A percentile compares a stretch with the other conserved stretches of the same genome.
phyloP scores from a whole-genome alignment of 1,140 invertebrate genomes.

The Rhagoletis pomonella region DNA sequence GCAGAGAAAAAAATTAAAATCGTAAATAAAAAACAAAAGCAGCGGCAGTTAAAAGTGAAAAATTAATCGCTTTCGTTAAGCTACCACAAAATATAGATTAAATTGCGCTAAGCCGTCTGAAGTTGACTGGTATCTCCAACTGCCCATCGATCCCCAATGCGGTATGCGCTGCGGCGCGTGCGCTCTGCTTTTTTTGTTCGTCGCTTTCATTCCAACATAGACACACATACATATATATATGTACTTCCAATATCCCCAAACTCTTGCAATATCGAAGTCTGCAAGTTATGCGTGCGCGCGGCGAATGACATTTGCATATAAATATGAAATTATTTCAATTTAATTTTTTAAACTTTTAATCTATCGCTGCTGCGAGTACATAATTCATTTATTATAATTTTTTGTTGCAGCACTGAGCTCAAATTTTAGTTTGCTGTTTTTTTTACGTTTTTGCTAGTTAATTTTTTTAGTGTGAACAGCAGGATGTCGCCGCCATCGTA shows the following conservation, averaged over 20 bases:
- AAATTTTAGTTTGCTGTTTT: slow-evolving; percentile 6
- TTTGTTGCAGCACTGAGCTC: background rate
- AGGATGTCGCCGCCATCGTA: slow-evolving; percentile 8
- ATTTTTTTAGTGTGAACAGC: slow-evolving; percentile 52
- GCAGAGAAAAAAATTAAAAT: background rate
- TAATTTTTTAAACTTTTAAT: slow-evolving; percentile 1
- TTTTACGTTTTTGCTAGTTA: slow-evolving; percentile 4
- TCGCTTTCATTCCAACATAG: too few relatives aligned
- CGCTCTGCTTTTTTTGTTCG: too few relatives aligned
- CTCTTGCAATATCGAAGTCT: too few relatives aligned
- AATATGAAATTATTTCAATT: background rate
- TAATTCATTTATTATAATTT: slow-evolving; percentile 18
- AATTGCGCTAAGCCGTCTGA: background rate
- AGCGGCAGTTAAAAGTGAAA: background rate
- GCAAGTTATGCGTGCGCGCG: too few relatives aligned
- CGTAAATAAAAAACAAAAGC: too few relatives aligned
- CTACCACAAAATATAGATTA: slow-evolving; percentile 15
- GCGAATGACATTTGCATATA: too few relatives aligned
- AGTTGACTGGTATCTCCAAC: background rate
- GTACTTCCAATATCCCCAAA: too few relatives aligned
- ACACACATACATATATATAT: too few relatives aligned
- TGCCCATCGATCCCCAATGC: too few relatives aligned
- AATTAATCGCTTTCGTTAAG: slow-evolving; percentile 34
- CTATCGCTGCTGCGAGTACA: too few relatives aligned
- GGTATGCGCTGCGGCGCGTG: too few relatives aligned